Evolutionary conservation across 2,797 vertebrate genomes (phyloP), one percentile per base, ranked within the genome.

Genomic region (Dicrostonyx torquatus): DNA sequence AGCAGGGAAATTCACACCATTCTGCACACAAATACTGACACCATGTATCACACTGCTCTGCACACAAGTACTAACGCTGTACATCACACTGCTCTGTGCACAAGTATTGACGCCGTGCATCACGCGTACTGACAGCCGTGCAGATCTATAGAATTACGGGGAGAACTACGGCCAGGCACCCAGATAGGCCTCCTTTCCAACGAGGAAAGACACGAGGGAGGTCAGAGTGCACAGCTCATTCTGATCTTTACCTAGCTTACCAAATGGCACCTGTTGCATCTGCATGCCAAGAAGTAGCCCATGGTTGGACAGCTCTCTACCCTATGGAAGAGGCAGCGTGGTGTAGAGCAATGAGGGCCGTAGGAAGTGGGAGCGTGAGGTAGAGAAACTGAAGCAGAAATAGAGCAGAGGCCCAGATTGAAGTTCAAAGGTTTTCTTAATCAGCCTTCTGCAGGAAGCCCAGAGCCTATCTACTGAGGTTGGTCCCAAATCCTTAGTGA

Each of bases 331-430:
- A 76, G 6, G 6, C 29, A 77, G 60, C 82, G 2, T 37, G 40
- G n/a, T 48, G 68, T 62, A 86, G 37, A 78, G 37, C 53, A 90
- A 34, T 75, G 48, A 72, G 31, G 9, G 31, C 45, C 55, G 70
- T 5, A 75, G 34, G 10, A 22, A 72, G 3, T 24, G 80, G 26
- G 64, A 90, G 24, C 72, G 8, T 58, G 4, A 24, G 34, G 45
- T 48, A 45, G 34, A 22, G 58, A 95, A 85, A 89, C 17, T 29
- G 84, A 95, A 53, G 43, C n/a, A 94, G 68, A 48, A 93, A 29
- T 29, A 14, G 40, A 58, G 37, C 14, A 62, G 20, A 92, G 2
- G 17, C 15, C 18, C 43, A 31, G 14, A 68, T 7, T 40, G 53
- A 89, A 92, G 40, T 70, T 7, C 24, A 26, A 84, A 10, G 3